A percentile compares a stretch with the other conserved stretches of the same genome.
These are phyloP conservation scores for Drosophila flavopinicola DNA, from an alignment of 2,888 invertebrate species.

Conservation along the genomic window DNA sequence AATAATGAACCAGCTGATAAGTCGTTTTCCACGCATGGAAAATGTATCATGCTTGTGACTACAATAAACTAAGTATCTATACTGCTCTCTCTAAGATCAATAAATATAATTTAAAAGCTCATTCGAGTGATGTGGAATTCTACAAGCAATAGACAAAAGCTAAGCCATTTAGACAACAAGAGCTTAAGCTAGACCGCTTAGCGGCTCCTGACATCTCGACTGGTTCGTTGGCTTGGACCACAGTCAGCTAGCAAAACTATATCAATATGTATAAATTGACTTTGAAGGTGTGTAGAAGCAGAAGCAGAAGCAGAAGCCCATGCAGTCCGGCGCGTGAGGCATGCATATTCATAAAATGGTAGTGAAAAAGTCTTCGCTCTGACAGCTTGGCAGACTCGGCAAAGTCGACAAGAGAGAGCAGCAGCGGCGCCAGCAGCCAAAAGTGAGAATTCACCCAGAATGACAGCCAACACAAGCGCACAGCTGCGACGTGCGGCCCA, in stretches of 20 bases:
- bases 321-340: conserved; percentile 31
- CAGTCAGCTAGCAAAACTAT: conserved; percentile 12
- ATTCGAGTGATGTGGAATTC: conserved; percentile 38
- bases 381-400: conserved; percentile 38
- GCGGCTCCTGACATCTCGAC: conserved; percentile 54
- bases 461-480: conserved; percentile 45
- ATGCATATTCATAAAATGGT: conserved; percentile 70
- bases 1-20: too few species aligned
- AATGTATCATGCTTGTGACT: too few species aligned
- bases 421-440: conserved; percentile 25
- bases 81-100: background rate
- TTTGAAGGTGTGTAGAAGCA: conserved; percentile 3
- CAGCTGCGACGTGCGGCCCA: conserved; percentile 31
- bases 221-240: conserved; percentile 12
- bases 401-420: conserved; percentile 11
- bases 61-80: too few species aligned
- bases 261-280: conserved; percentile 24
- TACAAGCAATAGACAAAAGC: conserved; percentile 25
- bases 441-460: conserved; percentile 59
- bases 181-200: conserved; percentile 59
- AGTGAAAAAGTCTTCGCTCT: conserved; percentile 36
- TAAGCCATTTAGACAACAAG: conserved; percentile 8
- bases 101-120: conserved; percentile 3
- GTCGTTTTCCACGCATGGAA: too few species aligned
- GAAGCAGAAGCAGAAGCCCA: conserved; percentile 1